phyloP scores from a whole-genome alignment of 2,113 vertebrate species.

The Piaya cayana region DNA sequence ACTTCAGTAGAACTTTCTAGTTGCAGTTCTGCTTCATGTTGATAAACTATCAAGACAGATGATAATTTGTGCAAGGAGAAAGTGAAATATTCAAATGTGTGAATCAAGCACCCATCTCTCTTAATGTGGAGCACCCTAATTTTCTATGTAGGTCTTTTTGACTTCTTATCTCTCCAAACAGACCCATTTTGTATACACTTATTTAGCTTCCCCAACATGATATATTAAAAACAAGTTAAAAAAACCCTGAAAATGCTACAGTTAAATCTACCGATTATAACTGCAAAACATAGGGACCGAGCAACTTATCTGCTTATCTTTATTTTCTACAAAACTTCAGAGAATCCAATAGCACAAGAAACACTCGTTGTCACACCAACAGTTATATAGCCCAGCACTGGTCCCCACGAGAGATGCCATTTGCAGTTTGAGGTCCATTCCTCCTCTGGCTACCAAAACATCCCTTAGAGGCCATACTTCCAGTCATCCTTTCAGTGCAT shows the following conservation, averaged over 20 bases:
- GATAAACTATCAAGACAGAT: neutral
- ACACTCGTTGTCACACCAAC: accelerated
- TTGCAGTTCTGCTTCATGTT: neutral
- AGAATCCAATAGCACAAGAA: neutral
- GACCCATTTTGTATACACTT: neutral
- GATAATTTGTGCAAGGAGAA: neutral
- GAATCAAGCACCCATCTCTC: neutral
- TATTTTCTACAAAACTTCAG: neutral
- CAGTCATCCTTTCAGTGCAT: too few species aligned
- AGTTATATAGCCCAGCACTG: accelerated
- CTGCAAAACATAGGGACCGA: neutral
- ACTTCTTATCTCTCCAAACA: neutral
- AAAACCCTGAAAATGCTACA: neutral
- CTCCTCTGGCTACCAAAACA: neutral
- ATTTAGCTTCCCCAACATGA: neutral
- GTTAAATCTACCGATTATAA: neutral
- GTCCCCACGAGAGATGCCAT: neutral
- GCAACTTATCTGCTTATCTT: neutral
- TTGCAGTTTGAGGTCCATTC: neutral
- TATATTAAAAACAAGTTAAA: neutral
- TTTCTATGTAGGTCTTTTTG: neutral
- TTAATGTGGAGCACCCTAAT: neutral
- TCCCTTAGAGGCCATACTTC: neutral
- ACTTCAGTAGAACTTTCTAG: neutral
- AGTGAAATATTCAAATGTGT: neutral